These are phyloP conservation scores for Heliconius nattereri DNA, from an alignment of 1,140 invertebrate genomes.

Conservation along the genomic window DNA sequence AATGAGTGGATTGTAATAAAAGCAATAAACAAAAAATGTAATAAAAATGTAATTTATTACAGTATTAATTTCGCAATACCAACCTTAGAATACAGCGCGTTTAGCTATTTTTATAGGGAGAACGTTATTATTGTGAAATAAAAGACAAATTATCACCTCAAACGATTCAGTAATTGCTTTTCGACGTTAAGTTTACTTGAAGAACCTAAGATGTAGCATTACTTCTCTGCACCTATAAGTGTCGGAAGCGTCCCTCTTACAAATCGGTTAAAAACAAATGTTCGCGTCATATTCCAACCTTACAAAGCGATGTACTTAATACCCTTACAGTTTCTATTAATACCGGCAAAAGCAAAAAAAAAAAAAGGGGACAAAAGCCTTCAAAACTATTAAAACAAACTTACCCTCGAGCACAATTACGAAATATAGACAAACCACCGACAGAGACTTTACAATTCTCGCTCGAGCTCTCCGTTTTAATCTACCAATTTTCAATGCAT, in stretches of 20 bases:
- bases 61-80: background rate
- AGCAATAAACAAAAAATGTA: background rate
- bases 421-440: constrained; percentile 42
- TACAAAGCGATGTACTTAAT: constrained; percentile 40
- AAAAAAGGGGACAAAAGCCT: constrained; percentile 43
- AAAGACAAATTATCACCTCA: constrained; percentile 14
- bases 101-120: background rate
- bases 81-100: background rate
- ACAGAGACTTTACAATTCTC: constrained; percentile 40
- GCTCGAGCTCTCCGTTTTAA: constrained; percentile 45
- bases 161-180: background rate
- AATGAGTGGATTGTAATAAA: background rate
- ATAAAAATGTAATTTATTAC: background rate
- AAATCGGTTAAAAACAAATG: constrained; percentile 43
- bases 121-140: background rate
- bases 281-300: constrained; percentile 36
- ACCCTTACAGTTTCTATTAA: constrained; percentile 36
- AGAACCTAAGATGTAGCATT: constrained; percentile 11
- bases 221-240: constrained; percentile 21
- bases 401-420: constrained; percentile 43
- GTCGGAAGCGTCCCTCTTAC: constrained; percentile 36
- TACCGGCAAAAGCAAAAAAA: constrained; percentile 29
- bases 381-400: constrained; percentile 48
- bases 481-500: constrained; percentile 47
- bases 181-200: background rate